Conservation (phyloP, 2,888 invertebrate genomes). For the Sesia bembeciformis region DNA sequence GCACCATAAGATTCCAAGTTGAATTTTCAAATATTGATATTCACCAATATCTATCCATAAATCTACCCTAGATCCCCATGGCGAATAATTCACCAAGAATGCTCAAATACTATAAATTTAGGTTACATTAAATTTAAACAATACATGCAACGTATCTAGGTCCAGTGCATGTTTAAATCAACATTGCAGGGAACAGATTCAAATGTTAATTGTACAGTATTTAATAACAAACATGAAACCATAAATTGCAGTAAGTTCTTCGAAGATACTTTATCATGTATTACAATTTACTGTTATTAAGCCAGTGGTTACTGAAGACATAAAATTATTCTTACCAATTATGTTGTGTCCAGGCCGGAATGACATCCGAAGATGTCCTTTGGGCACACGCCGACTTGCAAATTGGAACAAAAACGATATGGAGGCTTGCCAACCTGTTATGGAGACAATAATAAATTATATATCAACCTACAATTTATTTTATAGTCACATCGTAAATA, state of each 20-base stretch:
- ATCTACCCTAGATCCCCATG: too few relatives aligned
- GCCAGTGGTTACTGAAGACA: slow-evolving; percentile 15
- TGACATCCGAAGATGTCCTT: slow-evolving; percentile 44
- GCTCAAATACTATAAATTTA: too few relatives aligned
- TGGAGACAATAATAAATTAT: slow-evolving; percentile 12
- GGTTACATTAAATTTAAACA: too few relatives aligned
- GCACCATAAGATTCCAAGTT: too few relatives aligned
- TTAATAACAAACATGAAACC: not conserved
- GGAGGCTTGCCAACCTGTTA: slow-evolving; percentile 14
- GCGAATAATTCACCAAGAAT: too few relatives aligned
- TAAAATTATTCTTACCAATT: slow-evolving; percentile 44
- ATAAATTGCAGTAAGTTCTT: not conserved
- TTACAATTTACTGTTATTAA: slow-evolving; percentile 24
- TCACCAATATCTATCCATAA: too few relatives aligned
- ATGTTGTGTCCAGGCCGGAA: slow-evolving; percentile 26
- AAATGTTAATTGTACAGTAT: not conserved
- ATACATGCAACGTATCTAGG: too few relatives aligned
- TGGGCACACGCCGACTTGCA: slow-evolving; percentile 34
- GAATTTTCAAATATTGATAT: too few relatives aligned
- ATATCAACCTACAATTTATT: slow-evolving; percentile 14
- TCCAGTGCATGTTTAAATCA: not conserved
- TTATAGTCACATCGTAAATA: not conserved
- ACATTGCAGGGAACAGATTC: not conserved
- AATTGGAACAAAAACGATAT: slow-evolving; percentile 20
- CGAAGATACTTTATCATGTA: slow-evolving; percentile 25